Conservation (phyloP, 1,140 invertebrate species). For the Sweltsa coloradensis region DNA sequence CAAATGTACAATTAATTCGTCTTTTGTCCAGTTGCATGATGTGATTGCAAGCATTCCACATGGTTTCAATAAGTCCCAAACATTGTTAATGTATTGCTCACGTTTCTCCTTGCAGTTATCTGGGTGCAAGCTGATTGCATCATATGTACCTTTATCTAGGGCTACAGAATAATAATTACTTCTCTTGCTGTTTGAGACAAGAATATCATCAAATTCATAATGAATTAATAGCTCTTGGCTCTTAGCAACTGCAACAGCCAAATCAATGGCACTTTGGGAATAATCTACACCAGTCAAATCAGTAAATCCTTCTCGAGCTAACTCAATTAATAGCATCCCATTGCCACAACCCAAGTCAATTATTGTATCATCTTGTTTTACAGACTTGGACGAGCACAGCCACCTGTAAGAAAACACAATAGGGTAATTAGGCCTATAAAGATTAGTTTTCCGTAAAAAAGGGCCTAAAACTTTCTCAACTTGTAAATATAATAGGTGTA, state of each 20-base stretch:
- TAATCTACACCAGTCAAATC: conserved; percentile 77
- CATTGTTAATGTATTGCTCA: conserved; percentile 52
- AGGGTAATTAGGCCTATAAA: too few relatives aligned
- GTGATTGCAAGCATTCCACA: conserved; percentile 69
- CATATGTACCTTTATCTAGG: conserved; percentile 89
- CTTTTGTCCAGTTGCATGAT: conserved; percentile 89
- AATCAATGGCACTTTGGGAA: conserved; percentile 57
- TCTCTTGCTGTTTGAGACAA: conserved; percentile 23
- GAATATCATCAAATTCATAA: conserved; percentile 42
- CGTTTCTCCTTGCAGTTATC: conserved; percentile 48
- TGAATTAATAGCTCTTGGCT: conserved; percentile 31
- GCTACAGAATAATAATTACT: conserved; percentile 42
- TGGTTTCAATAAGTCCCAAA: conserved; percentile 42
- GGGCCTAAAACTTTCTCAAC: too few relatives aligned
- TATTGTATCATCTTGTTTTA: conserved; percentile 34
- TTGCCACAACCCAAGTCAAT: conserved; percentile 81
- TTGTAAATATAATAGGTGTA: too few relatives aligned
- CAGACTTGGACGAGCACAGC: conserved; percentile 22
- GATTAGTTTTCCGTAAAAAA: too few relatives aligned
- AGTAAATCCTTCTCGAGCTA: conserved; percentile 57
- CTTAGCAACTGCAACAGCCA: conserved; percentile 52
- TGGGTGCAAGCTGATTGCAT: conserved; percentile 74
- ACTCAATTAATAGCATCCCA: conserved; percentile 66
- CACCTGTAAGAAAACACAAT: conserved; percentile 23
- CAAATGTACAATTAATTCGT: conserved; percentile 67